These are phyloP conservation scores for Coluber constrictor DNA, from an alignment of 2,797 vertebrate species.

Conservation along the genomic window DNA sequence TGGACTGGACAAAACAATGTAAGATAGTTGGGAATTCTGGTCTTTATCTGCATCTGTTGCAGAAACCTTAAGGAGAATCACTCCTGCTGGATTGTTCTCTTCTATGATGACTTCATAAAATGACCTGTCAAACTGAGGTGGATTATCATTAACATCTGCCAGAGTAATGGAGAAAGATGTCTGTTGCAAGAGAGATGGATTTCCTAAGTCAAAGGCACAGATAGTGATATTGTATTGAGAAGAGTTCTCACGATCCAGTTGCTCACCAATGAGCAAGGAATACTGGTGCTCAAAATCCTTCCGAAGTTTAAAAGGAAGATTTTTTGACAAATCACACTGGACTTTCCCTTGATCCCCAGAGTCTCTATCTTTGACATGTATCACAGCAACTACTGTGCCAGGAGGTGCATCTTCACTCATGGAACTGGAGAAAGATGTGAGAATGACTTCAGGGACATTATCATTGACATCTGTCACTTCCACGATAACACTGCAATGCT, in stretches of 20 bases:
- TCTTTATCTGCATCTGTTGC: slow-evolving; percentile 53
- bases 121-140: slow-evolving; percentile 56
- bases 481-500: slow-evolving; percentile 66
- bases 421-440: slow-evolving; percentile 71
- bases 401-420: slow-evolving; percentile 65
- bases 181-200: slow-evolving; percentile 50
- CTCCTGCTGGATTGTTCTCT: slow-evolving; percentile 62
- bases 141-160: slow-evolving; percentile 69
- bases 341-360: slow-evolving; percentile 74
- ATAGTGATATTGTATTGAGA: slow-evolving; percentile 64
- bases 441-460: slow-evolving; percentile 68
- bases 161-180: slow-evolving; percentile 46
- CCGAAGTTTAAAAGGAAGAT: slow-evolving; percentile 70
- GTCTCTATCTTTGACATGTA: slow-evolving; percentile 74
- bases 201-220: slow-evolving; percentile 60
- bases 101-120: slow-evolving; percentile 60
- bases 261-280: slow-evolving; percentile 67
- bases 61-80: slow-evolving; percentile 52
- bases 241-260: slow-evolving; percentile 60
- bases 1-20: slow-evolving; percentile 59
- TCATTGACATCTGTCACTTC: slow-evolving; percentile 72
- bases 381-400: slow-evolving; percentile 70
- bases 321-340: slow-evolving; percentile 60
- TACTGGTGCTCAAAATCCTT: slow-evolving; percentile 72
- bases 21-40: slow-evolving; percentile 66